Percentiles rank a stretch among this genome's conserved stretches.
Evolutionary conservation across 2,888 invertebrate genomes (phyloP).

Genomic region (Andrena hattorfiana): DNA sequence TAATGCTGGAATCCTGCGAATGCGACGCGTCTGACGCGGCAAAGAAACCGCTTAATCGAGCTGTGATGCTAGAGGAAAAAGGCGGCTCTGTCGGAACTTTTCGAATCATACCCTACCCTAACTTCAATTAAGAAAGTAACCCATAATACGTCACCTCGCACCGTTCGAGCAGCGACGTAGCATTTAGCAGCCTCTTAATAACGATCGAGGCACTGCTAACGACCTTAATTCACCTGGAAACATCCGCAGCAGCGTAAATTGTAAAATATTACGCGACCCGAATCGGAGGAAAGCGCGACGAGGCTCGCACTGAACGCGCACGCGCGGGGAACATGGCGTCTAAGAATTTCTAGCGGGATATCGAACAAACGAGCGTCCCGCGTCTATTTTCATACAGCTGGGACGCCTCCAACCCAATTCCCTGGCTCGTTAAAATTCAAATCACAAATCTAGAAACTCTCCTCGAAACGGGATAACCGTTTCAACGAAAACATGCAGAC

Average conservation of each 20-base stretch:
- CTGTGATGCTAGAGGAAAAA: not conserved
- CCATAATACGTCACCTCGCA: not conserved
- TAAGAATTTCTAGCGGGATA: slow-evolving; percentile 22
- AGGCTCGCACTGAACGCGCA: slow-evolving; percentile 16
- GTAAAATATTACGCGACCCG: not conserved
- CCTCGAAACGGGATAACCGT: not conserved
- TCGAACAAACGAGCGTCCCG: slow-evolving; percentile 42
- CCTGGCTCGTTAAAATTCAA: slow-evolving; percentile 1
- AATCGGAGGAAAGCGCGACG: slow-evolving; percentile 9
- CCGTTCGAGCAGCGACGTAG: not conserved
- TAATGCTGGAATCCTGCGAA: slow-evolving; percentile 11
- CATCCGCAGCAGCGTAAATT: not conserved
- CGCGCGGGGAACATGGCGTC: slow-evolving; percentile 39
- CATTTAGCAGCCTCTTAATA: not conserved
- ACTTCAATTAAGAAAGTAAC: not conserved
- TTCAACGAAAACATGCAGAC: not conserved
- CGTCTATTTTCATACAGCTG: slow-evolving; percentile 25
- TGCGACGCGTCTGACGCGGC: not conserved
- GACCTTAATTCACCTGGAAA: not conserved
- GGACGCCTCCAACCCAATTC: not conserved
- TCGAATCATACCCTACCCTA: not conserved
- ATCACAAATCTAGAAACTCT: not conserved
- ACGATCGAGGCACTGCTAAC: not conserved
- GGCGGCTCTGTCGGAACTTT: not conserved
- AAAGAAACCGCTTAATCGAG: not conserved